Conservation (phyloP, 2,888 invertebrate genomes). For the Brassicogethes aeneus region DNA sequence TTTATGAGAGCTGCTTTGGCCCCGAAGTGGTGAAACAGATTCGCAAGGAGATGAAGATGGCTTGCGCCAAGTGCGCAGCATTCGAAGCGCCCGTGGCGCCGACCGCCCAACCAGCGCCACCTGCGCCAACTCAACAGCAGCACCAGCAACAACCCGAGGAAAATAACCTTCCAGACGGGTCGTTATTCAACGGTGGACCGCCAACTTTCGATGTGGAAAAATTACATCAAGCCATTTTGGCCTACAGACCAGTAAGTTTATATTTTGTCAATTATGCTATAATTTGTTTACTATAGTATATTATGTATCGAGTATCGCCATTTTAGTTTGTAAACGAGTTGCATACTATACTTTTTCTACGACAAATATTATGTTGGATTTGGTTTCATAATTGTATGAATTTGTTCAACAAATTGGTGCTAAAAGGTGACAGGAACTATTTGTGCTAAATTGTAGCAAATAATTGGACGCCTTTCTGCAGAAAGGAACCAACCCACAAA, state of each 20-base stretch:
- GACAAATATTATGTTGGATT: too few relatives aligned
- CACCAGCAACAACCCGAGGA: constrained; percentile 11
- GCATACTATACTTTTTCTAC: too few relatives aligned
- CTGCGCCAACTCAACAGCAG: constrained; percentile 6
- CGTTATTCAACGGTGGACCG: constrained; percentile 15
- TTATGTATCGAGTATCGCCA: too few relatives aligned
- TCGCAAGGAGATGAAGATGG: constrained; percentile 56
- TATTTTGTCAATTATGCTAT: too few relatives aligned
- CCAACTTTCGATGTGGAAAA: constrained; percentile 42
- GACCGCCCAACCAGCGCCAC: constrained; percentile 13
- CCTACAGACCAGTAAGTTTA: constrained; percentile 44
- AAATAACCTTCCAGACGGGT: constrained; percentile 11
- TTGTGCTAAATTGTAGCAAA: too few relatives aligned
- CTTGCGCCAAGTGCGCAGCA: constrained; percentile 54
- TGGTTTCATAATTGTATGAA: too few relatives aligned
- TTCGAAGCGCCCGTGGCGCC: constrained; percentile 39
- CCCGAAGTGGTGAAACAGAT: constrained; percentile 58
- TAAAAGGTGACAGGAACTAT: too few relatives aligned
- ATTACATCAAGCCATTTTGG: constrained; percentile 47
- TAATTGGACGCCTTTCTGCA: too few relatives aligned
- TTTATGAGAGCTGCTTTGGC: constrained; percentile 64
- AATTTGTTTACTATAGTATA: too few relatives aligned
- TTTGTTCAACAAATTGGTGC: too few relatives aligned
- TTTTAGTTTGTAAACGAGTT: too few relatives aligned
- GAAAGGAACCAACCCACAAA: too few relatives aligned